Percentiles rank a stretch among this genome's conserved stretches.
phyloP scores from a whole-genome alignment of 2,113 vertebrate species.

The Hipposideros armiger region DNA sequence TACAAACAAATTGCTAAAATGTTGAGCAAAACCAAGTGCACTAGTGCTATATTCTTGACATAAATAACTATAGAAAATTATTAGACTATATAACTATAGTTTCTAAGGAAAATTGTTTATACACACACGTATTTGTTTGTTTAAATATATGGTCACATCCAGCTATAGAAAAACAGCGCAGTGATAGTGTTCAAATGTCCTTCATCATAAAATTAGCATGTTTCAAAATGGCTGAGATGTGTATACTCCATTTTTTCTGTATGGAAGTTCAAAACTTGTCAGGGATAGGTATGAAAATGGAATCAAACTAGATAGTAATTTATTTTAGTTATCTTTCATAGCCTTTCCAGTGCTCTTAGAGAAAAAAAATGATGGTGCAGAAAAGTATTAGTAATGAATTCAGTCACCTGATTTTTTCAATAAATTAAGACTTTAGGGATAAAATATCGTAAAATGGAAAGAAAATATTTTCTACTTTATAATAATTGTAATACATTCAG shows the following conservation, averaged over 20 bases:
- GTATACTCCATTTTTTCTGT: background rate
- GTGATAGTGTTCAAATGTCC: background rate
- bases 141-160: background rate
- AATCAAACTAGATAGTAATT: constrained; percentile 17
- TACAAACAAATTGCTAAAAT: constrained; percentile 49
- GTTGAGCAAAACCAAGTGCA: background rate
- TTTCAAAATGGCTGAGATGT: background rate
- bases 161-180: background rate
- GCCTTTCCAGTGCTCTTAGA: background rate
- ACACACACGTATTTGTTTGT: background rate
- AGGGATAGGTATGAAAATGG: background rate
- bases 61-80: constrained; percentile 54
- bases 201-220: background rate
- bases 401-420: constrained; percentile 32
- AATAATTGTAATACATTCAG: background rate
- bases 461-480: constrained; percentile 2
- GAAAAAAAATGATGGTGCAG: background rate
- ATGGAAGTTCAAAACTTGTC: constrained; percentile 17
- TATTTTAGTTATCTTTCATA: constrained; percentile 41
- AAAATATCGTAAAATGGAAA: constrained; percentile 31
- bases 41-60: background rate
- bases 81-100: background rate
- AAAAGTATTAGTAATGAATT: constrained; percentile 9
- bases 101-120: constrained; percentile 39
- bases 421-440: constrained; percentile 26